phyloP scores from a whole-genome alignment of 2,113 vertebrate species.

The Ophthalmolycus amberensis region DNA sequence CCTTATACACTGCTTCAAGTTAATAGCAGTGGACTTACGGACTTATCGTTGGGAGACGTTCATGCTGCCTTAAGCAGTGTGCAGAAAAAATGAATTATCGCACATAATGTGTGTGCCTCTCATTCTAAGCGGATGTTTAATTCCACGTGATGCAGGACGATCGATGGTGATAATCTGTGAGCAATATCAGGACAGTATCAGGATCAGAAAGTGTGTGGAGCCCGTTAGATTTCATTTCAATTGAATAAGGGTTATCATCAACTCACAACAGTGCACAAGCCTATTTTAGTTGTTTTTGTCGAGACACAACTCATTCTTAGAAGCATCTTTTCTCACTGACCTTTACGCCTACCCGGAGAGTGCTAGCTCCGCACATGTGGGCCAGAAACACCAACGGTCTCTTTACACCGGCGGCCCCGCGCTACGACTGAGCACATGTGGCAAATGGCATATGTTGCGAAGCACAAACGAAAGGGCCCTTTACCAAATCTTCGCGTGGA shows the following conservation, averaged over 20 bases:
- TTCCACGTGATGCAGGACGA: slow-evolving; percentile 11
- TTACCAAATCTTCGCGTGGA: slow-evolving; percentile 38
- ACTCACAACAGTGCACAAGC: not conserved
- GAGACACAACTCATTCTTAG: slow-evolving; percentile 29
- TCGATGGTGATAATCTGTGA: slow-evolving; percentile 17
- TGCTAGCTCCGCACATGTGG: slow-evolving; percentile 22
- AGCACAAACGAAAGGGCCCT: slow-evolving; percentile 36
- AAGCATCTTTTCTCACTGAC: slow-evolving; percentile 45
- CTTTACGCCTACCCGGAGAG: slow-evolving; percentile 42
- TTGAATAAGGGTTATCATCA: slow-evolving; percentile 14
- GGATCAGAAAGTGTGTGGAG: not conserved
- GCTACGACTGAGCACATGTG: slow-evolving; percentile 53
- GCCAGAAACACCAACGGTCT: slow-evolving; percentile 43
- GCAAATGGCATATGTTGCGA: slow-evolving; percentile 58
- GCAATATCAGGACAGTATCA: not conserved
- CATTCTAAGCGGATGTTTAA: not conserved
- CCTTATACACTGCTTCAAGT: not conserved
- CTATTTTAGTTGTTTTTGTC: slow-evolving; percentile 14
- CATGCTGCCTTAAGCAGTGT: not conserved
- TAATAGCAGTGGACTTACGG: not conserved
- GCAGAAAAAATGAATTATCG: slow-evolving; percentile 6
- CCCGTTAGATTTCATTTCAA: slow-evolving; percentile 7
- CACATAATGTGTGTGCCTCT: not conserved
- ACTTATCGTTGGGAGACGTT: not conserved
- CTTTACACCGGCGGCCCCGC: slow-evolving; percentile 23